Evolutionary conservation across 2,113 vertebrate genomes (phyloP).

Genomic region (Emydocephalus ijimae): DNA sequence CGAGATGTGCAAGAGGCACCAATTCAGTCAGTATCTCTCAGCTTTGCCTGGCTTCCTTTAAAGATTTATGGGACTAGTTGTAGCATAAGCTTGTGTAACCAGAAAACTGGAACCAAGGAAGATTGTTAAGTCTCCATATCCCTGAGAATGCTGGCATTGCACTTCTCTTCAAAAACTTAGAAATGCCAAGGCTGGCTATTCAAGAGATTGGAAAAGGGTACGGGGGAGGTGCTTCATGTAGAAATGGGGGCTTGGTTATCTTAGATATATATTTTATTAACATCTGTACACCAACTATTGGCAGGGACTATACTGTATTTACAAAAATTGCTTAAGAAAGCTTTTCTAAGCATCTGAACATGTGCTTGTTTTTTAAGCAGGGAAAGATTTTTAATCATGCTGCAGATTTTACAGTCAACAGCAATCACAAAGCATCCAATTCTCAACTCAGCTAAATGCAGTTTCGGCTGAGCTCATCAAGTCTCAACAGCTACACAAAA

Average conservation of each 20-base stretch:
- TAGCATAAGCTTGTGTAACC: background rate
- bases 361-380: slow-evolving; percentile 37
- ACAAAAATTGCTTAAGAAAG: slow-evolving; percentile 61
- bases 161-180: slow-evolving; percentile 36
- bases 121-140: slow-evolving; percentile 24
- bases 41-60: background rate
- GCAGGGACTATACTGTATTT: slow-evolving; percentile 34
- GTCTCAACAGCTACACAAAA: slow-evolving; percentile 23
- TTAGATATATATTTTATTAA: slow-evolving; percentile 53
- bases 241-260: slow-evolving; percentile 41
- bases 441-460: slow-evolving; percentile 52
- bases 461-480: slow-evolving; percentile 45
- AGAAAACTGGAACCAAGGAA: slow-evolving; percentile 34
- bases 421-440: slow-evolving; percentile 49
- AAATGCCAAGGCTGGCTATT: slow-evolving; percentile 35
- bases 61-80: slow-evolving; percentile 14
- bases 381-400: slow-evolving; percentile 55
- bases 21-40: slow-evolving; percentile 8
- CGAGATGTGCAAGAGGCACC: background rate
- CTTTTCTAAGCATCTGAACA: slow-evolving; percentile 40
- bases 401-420: slow-evolving; percentile 59
- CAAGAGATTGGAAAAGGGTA: slow-evolving; percentile 41
- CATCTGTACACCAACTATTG: slow-evolving; percentile 48
- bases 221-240: slow-evolving; percentile 36
- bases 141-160: background rate